A percentile compares a stretch with the other conserved stretches of the same genome.
phyloP scores from a whole-genome alignment of 2,797 vertebrate species.

The Brachymystax lenok region DNA sequence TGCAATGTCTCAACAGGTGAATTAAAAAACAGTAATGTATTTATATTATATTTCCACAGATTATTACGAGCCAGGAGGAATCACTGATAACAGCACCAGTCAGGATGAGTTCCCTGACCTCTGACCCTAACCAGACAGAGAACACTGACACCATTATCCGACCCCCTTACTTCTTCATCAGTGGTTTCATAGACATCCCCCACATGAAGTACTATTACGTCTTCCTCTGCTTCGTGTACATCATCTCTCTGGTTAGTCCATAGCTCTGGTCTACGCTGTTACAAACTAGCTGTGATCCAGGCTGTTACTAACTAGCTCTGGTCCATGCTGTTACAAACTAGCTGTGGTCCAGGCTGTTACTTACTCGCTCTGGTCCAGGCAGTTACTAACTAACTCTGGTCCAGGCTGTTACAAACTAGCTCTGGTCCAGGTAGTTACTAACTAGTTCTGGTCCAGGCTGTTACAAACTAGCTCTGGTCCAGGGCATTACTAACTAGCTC shows the following conservation, averaged over 20 bases:
- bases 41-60: neutral
- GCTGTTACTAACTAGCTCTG: too few species aligned
- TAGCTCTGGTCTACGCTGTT: neutral
- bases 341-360: too few species aligned
- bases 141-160: slow-evolving; percentile 40
- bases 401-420: too few species aligned
- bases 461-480: too few species aligned
- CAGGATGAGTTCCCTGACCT: slow-evolving; percentile 5
- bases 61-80: neutral
- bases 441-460: too few species aligned
- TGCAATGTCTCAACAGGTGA: neutral
- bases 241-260: slow-evolving; percentile 23
- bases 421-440: too few species aligned
- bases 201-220: slow-evolving; percentile 53
- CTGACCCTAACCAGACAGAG: neutral
- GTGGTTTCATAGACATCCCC: slow-evolving; percentile 53
- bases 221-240: slow-evolving; percentile 62
- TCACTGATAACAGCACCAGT: neutral
- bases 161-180: slow-evolving; percentile 53
- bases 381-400: too few species aligned
- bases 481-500: too few species aligned
- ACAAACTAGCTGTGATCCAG: neutral
- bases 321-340: too few species aligned
- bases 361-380: too few species aligned
- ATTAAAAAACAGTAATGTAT: neutral